Evolutionary conservation across 2,888 invertebrate genomes (phyloP).

Genomic region (Limulus polyphemus): DNA sequence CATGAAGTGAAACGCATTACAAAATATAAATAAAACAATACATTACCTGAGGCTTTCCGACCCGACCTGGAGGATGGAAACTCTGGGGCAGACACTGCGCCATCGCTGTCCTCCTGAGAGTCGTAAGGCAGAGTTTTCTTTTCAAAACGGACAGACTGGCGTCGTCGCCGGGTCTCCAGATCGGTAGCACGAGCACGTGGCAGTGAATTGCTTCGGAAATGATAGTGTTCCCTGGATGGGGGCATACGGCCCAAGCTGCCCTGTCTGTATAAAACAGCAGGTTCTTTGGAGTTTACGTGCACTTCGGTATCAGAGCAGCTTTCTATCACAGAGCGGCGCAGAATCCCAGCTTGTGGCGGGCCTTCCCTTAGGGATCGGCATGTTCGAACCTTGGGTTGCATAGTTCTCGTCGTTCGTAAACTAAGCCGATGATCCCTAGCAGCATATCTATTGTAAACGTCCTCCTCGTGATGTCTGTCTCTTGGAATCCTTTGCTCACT

Average conservation of each 20-base stretch:
- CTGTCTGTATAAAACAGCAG: slow-evolving; percentile 1
- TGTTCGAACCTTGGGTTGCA: slow-evolving; percentile 33
- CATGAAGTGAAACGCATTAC: too few species aligned
- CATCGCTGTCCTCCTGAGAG: slow-evolving; percentile 61
- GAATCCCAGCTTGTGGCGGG: slow-evolving; percentile 26
- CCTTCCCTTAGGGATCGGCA: slow-evolving; percentile 7
- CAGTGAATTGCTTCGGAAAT: slow-evolving; percentile 36
- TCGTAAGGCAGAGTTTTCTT: slow-evolving; percentile 40
- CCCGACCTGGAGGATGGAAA: slow-evolving; percentile 42
- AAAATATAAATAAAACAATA: too few species aligned
- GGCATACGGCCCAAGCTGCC: slow-evolving; percentile 13
- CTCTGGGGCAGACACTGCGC: slow-evolving; percentile 66
- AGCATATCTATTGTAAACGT: slow-evolving; percentile 42
- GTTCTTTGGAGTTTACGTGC: slow-evolving; percentile 3
- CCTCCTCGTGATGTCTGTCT: slow-evolving; percentile 20
- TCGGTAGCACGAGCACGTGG: slow-evolving; percentile 31
- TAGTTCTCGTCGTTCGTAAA: slow-evolving; percentile 45
- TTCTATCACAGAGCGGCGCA: slow-evolving; percentile 39
- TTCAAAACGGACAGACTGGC: slow-evolving; percentile 33
- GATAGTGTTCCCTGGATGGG: slow-evolving; percentile 28
- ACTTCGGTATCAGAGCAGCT: slow-evolving; percentile 87
- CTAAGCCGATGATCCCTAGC: slow-evolving; percentile 53
- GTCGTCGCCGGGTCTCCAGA: slow-evolving; percentile 22
- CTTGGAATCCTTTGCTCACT: slow-evolving; percentile 61
- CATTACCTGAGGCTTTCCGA: slow-evolving; percentile 16